Base-by-base conservation (phyloP, 1,140 invertebrate species). In the Bombus vancouverensis region DNA sequence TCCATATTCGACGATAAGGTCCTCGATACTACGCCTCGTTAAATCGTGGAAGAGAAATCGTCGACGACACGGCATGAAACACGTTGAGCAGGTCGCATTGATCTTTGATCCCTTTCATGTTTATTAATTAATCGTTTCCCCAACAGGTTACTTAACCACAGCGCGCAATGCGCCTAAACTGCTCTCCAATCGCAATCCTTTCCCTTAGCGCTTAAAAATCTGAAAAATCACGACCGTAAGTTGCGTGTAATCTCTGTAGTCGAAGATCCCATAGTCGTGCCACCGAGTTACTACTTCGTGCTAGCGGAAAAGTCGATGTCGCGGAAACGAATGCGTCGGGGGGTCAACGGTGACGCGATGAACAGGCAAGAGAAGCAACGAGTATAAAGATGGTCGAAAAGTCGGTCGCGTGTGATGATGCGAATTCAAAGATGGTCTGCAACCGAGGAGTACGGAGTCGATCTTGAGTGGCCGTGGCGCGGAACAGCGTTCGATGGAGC, bases 401-500 rank as follows among this genome's bases (percentile, higher is more conserved):
- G 74, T 82, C 75, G 70, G 34, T 66, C 53, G 78, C 83, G 83
- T 84, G 83, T 72, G 83, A 88, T 76, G 83, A 88, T 84, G 84
- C 71, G 90, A 90, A 87, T 85, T 37, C 81, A 87, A 91, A 92
- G 86, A 89, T 87, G 88, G 92, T 71, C 91, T 91, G 86, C 82
- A 77, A 91, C 83, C 90, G 88, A 91, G 90, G 88, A 92, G 92
- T 91, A 75, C 75, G 44, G 78, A 88, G 81, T 68, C 93, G 94
- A 95, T 95, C 94, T 95, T 93, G 92, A 93, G 87, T 90, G 90
- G 93, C 92, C 92, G 86, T 95, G 93, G 93, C 93, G 94, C 94
- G 94, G 94, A 95, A 95, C 95, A 95, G 94, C 87, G 91, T 89
- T 93, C 95, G 94, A 95, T 95, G 91, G 93, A 94, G 95, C 93